These are phyloP conservation scores for Progne subis DNA, from an alignment of 2,113 vertebrate genomes.

Conservation along the genomic window DNA sequence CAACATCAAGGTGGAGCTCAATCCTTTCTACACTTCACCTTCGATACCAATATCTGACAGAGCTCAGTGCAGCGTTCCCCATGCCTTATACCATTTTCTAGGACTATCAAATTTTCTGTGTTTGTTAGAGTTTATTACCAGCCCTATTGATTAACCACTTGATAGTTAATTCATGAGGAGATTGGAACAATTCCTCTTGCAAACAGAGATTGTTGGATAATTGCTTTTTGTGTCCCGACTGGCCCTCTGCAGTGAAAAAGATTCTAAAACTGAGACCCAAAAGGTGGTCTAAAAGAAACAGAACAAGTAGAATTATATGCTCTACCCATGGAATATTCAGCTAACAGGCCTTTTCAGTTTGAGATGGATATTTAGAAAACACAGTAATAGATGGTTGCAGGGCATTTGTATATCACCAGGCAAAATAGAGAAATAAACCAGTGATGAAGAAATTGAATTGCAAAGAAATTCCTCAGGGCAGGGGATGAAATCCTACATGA, in stretches of 20 bases:
- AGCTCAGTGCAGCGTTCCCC: not conserved
- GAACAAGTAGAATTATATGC: not conserved
- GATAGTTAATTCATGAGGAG: not conserved
- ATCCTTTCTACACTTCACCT: not conserved
- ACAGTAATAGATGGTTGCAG: not conserved
- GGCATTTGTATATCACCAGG: not conserved
- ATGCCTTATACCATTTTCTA: not conserved
- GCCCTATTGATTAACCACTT: not conserved
- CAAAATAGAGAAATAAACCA: not conserved
- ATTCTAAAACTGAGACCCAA: not conserved
- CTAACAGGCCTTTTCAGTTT: not conserved
- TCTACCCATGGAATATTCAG: not conserved
- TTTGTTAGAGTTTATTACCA: not conserved
- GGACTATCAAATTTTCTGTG: not conserved
- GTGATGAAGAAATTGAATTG: not conserved
- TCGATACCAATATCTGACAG: not conserved
- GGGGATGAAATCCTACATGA: not conserved
- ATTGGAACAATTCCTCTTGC: not conserved
- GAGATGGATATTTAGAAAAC: not conserved
- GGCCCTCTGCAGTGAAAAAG: not conserved
- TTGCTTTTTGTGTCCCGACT: not conserved
- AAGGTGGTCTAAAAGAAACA: not conserved
- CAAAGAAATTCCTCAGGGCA: not conserved
- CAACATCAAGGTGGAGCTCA: not conserved
- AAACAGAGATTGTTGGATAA: not conserved